phyloP scores from a whole-genome alignment of 2,113 vertebrate species.

The Pangasianodon hypophthalmus region DNA sequence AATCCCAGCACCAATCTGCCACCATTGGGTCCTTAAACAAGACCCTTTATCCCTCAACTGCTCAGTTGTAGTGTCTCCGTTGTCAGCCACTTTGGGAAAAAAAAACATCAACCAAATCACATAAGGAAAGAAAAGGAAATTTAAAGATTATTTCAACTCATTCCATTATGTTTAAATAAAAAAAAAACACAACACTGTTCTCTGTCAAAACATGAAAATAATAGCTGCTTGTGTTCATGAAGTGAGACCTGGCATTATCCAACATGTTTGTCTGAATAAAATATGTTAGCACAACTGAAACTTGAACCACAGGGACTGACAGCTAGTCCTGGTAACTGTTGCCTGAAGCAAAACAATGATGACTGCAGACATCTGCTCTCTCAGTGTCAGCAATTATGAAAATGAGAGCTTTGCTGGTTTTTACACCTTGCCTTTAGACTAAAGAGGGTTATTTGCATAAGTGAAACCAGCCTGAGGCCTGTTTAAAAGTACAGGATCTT shows the following conservation, averaged over 20 bases:
- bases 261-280: slow-evolving; percentile 15
- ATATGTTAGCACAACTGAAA: not conserved
- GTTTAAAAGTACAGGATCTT: not conserved
- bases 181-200: not conserved
- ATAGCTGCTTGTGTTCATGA: not conserved
- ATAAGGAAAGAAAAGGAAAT: not conserved
- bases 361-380: not conserved
- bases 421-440: not conserved
- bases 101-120: no score
- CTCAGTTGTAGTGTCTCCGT: not conserved
- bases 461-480: not conserved
- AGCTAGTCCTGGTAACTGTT: slow-evolving; percentile 10
- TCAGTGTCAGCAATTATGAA: slow-evolving; percentile 31
- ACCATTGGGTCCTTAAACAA: not conserved
- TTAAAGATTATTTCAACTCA: not conserved
- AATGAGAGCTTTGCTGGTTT: slow-evolving; percentile 18
- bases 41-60: not conserved
- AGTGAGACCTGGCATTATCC: not conserved
- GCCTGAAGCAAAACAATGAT: slow-evolving; percentile 13
- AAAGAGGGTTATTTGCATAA: slow-evolving; percentile 29
- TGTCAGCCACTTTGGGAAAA: not conserved
- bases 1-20: not conserved
- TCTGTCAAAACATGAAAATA: not conserved
- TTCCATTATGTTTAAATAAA: not conserved
- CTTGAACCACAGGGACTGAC: slow-evolving; percentile 11